Conservation (phyloP, 2,113 vertebrate species). For the Catagonus wagneri region DNA sequence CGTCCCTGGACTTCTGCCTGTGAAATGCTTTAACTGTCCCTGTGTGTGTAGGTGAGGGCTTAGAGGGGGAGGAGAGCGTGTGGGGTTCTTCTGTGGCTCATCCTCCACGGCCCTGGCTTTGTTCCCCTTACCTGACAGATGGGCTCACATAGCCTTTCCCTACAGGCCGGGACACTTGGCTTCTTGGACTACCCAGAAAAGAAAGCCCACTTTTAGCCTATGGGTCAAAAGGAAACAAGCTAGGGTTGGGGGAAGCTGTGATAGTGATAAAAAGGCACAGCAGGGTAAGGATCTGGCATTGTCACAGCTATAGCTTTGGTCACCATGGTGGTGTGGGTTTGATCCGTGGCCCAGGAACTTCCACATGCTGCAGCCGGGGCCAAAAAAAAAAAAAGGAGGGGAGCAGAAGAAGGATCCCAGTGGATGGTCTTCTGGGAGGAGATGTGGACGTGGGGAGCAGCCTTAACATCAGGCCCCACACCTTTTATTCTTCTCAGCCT, state of each 20-base stretch:
- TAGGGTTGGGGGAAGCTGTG: background rate
- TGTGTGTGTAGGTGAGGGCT: background rate
- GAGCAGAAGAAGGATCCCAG: background rate
- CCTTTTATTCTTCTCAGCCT: background rate
- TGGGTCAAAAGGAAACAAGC: background rate
- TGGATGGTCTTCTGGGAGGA: background rate
- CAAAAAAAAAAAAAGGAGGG: no score
- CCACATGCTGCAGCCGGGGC: no score
- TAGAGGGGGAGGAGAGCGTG: accelerated
- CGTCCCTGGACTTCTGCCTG: background rate
- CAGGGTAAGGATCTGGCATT: no score
- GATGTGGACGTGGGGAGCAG: background rate
- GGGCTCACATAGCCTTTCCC: background rate
- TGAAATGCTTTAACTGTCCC: background rate
- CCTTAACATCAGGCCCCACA: background rate
- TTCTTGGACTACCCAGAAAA: background rate
- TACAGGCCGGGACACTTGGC: background rate
- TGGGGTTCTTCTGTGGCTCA: background rate
- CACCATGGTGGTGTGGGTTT: no score
- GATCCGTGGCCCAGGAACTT: no score
- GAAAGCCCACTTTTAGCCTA: background rate
- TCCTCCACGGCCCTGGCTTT: background rate
- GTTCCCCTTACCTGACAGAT: background rate
- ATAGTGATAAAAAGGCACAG: background rate
- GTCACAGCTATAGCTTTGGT: no score